A percentile compares a stretch with the other conserved stretches of the same genome.
Conservation (phyloP, 2,113 vertebrate species). For the Bujurquina vittata region DNA sequence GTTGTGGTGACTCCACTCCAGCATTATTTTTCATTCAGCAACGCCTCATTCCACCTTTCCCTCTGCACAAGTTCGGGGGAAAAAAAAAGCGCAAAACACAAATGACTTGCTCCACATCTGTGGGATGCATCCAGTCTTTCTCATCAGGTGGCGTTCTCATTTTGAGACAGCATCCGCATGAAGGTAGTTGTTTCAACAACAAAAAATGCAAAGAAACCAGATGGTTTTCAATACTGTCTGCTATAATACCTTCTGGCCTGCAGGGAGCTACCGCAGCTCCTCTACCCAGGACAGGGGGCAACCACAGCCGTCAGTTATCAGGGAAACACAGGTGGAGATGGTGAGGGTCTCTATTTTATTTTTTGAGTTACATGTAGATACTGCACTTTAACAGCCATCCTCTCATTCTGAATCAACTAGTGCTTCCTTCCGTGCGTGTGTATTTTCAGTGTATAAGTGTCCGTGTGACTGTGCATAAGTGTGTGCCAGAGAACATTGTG, state of each 20-base stretch:
- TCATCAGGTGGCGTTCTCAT: conserved; percentile 28
- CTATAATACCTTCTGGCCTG: conserved; percentile 33
- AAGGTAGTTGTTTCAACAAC: conserved; percentile 28
- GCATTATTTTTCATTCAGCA: conserved; percentile 30
- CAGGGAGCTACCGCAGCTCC: conserved; percentile 53
- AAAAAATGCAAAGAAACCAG: conserved; percentile 45
- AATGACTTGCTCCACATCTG: conserved; percentile 34
- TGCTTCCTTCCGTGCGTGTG: conserved; percentile 78
- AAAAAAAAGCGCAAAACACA: neutral
- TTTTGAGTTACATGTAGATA: conserved; percentile 76
- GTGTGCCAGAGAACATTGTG: conserved; percentile 14
- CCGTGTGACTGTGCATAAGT: neutral
- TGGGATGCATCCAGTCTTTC: conserved; percentile 19
- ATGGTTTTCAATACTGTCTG: conserved; percentile 46
- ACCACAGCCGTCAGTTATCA: conserved; percentile 72
- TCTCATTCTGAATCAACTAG: conserved; percentile 79
- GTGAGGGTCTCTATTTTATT: conserved; percentile 29
- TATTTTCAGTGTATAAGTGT: conserved; percentile 62
- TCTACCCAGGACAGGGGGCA: conserved; percentile 27
- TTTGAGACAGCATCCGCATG: conserved; percentile 32
- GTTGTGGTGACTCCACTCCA: conserved; percentile 18
- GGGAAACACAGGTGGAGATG: conserved; percentile 65
- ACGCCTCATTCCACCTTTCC: conserved; percentile 33
- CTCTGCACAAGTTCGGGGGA: conserved; percentile 54
- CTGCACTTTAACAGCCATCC: conserved; percentile 81